phyloP scores from a whole-genome alignment of 2,113 vertebrate species.

The human (Homo sapiens) region DNA sequence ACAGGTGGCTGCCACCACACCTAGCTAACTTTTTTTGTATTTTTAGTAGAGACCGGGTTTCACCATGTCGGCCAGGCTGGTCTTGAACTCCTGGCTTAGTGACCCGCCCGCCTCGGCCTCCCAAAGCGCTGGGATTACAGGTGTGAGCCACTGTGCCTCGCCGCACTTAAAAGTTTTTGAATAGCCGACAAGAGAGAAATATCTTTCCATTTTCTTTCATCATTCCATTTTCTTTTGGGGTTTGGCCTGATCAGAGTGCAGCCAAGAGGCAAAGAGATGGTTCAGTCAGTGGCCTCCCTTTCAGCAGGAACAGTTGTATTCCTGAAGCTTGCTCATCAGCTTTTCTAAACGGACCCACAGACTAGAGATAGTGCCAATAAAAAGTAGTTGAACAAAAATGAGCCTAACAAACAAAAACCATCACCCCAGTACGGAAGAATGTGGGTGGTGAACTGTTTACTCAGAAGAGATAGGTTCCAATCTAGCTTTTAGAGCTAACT shows the following conservation, averaged over 20 bases:
- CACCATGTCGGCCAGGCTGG: no score
- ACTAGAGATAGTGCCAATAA: not conserved
- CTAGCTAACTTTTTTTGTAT: no score
- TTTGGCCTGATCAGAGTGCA: not conserved
- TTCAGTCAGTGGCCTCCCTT: not conserved
- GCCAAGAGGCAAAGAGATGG: not conserved
- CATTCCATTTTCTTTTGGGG: not conserved
- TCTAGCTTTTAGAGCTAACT: conserved; percentile 18
- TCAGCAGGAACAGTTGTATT: not conserved
- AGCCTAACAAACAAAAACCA: conserved; percentile 40
- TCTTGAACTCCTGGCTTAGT: no score
- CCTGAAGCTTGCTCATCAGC: not conserved
- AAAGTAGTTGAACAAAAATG: conserved; percentile 1
- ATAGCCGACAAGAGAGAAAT: not conserved
- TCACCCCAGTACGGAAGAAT: not conserved
- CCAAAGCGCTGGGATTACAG: no score
- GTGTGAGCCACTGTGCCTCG: no score
- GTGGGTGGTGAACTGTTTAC: not conserved
- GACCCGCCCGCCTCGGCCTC: no score
- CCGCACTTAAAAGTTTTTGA: not conserved
- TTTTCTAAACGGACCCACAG: not conserved
- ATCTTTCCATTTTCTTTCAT: not conserved
- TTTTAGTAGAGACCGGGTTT: no score
- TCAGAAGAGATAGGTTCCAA: conserved; percentile 24
- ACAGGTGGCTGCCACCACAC: no score